Evolutionary conservation across 64 coral and sea anemone species (phyloP), one percentile per base, ranked within the genome.

Genomic region (Montipora efflorescens): DNA sequence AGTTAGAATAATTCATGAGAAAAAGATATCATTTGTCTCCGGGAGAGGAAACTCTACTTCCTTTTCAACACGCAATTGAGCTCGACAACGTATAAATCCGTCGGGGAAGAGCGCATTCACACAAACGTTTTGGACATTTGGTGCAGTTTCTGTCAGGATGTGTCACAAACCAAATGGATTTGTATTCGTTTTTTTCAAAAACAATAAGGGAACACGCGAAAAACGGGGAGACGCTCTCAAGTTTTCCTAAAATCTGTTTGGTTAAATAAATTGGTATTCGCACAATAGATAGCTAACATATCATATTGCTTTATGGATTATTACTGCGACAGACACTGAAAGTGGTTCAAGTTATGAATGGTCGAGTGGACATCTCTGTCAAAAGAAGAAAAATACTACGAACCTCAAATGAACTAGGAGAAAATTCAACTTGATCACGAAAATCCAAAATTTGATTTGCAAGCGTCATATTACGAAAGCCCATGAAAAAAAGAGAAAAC

Each of bases 1-100:
- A 86, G 82, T 72, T 48, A 64, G 82, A 86, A 86, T 86, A 86
- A 86, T 86, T 86, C 82, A 86, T 86, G 82, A 86, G 82, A 19
- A 23, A 82, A 82, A 83, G 66, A 86, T 71, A 86, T 86, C 48
- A 86, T 86, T 86, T 86, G 82, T 86, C 82, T 86, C 82, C 82
- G 82, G 64, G 36, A n/a, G 82, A 86, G 82, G 82, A 86, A 86
- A 86, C 66, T 69, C 36, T 71, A 50, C 66, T 71, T 86, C 82
- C 82, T 86, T 19, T 36, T 36, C 66, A 3, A 5, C 47, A 86
- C 18, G 16, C 48, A 71, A 86, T 51, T 86, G 47, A 50, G 6
- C 47, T n/a, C 19, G 47, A 68, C 64, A 72, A 64, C 45, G 18
- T 69, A 22, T 68, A 70, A 86, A 72, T 47, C 64, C 64, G 3